Percentiles rank a stretch among this genome's conserved stretches.
These are phyloP conservation scores for Sapajus apella DNA, from an alignment of 2,113 vertebrate species.

Conservation along the genomic window DNA sequence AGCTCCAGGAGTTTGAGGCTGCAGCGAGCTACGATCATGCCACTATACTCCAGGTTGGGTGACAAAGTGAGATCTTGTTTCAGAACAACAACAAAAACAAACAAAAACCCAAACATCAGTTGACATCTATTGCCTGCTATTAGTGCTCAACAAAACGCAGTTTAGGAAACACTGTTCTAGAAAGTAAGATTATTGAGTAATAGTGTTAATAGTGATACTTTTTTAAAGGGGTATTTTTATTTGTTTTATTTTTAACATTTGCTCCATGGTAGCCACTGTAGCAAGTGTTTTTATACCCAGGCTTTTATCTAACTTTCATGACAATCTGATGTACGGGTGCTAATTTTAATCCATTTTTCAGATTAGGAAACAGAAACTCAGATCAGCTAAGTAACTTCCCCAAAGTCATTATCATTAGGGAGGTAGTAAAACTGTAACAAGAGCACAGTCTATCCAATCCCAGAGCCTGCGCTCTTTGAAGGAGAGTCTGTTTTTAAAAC, in stretches of 20 bases:
- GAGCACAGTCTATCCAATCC: not conserved
- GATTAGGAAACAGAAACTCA: not conserved
- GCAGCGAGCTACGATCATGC: too few species aligned
- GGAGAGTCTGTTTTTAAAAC: not conserved
- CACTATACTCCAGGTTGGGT: too few species aligned
- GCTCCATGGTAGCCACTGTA: not conserved
- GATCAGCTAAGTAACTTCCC: not conserved
- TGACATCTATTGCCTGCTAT: not conserved
- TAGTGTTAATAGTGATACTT: not conserved
- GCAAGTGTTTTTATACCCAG: not conserved
- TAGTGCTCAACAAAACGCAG: not conserved
- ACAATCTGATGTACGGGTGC: not conserved
- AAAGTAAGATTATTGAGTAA: not conserved
- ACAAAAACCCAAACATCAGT: too few species aligned
- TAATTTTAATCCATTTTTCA: slow-evolving; percentile 35
- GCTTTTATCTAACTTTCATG: not conserved
- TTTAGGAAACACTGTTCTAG: not conserved
- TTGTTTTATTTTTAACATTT: not conserved
- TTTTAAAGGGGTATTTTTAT: not conserved
- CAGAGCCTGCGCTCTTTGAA: not conserved
- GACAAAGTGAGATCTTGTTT: too few species aligned
- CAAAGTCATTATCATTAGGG: not conserved
- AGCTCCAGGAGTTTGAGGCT: too few species aligned
- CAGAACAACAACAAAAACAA: too few species aligned
- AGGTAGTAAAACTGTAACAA: not conserved